Conservation (phyloP, 2,888 invertebrate genomes). For the Parasteatoda lunata region DNA sequence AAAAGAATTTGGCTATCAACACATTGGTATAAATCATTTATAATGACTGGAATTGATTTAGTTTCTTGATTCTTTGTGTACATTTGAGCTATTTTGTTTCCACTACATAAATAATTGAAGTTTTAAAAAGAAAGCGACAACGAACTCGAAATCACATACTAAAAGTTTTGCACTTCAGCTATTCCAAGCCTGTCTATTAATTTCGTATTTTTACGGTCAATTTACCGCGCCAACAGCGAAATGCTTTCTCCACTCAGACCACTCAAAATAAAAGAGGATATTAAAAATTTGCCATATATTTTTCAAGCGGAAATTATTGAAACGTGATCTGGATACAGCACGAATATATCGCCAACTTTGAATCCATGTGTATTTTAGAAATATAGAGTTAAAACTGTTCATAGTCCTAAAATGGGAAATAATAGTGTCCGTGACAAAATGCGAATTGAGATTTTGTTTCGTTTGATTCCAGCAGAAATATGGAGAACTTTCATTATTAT, state of each 20-base stretch:
- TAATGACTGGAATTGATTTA: no score
- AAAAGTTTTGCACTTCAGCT: not conserved
- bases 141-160: not conserved
- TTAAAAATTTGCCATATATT: slow-evolving; percentile 46
- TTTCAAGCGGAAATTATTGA: slow-evolving; percentile 41
- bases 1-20: no score
- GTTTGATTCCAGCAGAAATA: no score
- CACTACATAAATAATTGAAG: not conserved
- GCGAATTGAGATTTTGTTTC: no score
- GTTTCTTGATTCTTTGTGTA: no score
- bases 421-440: no score
- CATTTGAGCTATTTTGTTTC: no score
- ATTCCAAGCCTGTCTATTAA: slow-evolving; percentile 11
- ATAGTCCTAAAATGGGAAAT: no score
- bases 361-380: not conserved
- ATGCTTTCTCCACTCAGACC: slow-evolving; percentile 11
- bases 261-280: slow-evolving; percentile 37
- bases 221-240: slow-evolving; percentile 35
- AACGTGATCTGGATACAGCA: slow-evolving; percentile 29
- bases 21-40: no score
- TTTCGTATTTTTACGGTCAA: slow-evolving; percentile 50
- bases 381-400: no score
- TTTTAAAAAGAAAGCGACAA: not conserved
- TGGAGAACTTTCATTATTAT: no score
- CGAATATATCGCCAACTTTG: not conserved